These are phyloP conservation scores for Callimico goeldii DNA, from an alignment of 2,797 vertebrate species.

Conservation along the genomic window DNA sequence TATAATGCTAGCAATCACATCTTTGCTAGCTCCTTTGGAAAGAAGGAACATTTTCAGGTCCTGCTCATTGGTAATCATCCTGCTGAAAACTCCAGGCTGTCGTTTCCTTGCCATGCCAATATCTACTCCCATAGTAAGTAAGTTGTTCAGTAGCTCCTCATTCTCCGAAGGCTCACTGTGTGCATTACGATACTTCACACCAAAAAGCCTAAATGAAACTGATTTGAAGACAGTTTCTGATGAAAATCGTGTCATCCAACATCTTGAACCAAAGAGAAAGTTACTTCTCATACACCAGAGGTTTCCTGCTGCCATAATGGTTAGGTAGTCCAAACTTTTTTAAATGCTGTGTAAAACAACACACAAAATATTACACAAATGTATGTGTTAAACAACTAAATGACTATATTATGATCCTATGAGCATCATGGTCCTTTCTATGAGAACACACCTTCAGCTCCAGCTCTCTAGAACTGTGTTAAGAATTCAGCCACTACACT, in stretches of 20 bases:
- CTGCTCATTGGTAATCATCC: conserved; percentile 83
- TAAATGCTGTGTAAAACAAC: conserved; percentile 52
- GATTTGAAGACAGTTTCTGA: background rate
- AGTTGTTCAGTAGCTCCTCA: conserved; percentile 83
- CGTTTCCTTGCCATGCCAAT: conserved; percentile 83
- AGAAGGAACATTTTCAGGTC: conserved; percentile 85
- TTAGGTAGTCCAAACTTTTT: conserved; percentile 6
- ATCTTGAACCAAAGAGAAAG: conserved; percentile 47
- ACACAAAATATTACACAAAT: conserved; percentile 29
- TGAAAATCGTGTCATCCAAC: conserved; percentile 56
- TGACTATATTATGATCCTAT: background rate
- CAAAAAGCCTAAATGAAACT: conserved; percentile 55
- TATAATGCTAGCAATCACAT: conserved; percentile 86
- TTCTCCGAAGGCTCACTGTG: conserved; percentile 78
- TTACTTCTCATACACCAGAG: background rate
- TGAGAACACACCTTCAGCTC: background rate
- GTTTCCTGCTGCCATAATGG: conserved; percentile 17
- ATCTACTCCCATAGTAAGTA: conserved; percentile 86
- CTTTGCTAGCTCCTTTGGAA: conserved; percentile 84
- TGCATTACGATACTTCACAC: conserved; percentile 41
- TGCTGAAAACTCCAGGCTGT: conserved; percentile 86
- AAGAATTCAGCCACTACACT: background rate
- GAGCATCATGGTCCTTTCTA: background rate
- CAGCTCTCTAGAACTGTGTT: background rate
- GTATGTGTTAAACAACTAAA: background rate